Percentiles rank a stretch among this genome's conserved stretches.
Conservation (phyloP, 1,140 invertebrate species). For the Heliothis virescens region DNA sequence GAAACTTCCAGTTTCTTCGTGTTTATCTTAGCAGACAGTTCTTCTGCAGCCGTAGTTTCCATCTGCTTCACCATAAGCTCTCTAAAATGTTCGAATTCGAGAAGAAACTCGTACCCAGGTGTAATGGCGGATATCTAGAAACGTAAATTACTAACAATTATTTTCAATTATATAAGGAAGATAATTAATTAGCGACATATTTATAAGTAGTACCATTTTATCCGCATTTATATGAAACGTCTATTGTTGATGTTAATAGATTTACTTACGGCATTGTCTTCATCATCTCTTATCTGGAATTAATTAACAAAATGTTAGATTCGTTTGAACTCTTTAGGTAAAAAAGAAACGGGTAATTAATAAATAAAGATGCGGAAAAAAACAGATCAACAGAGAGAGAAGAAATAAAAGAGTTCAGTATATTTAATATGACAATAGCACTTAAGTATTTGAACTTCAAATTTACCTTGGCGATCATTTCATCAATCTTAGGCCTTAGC, state of each 20-base stretch:
- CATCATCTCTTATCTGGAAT: constrained; percentile 25
- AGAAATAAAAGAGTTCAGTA: neutral
- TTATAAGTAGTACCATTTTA: neutral
- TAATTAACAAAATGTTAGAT: neutral
- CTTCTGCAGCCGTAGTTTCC: constrained; percentile 74
- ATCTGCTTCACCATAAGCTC: constrained; percentile 76
- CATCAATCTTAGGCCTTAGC: constrained; percentile 68
- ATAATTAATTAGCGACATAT: no score
- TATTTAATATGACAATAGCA: no score
- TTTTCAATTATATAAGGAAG: no score
- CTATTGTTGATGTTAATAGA: neutral
- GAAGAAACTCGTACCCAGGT: constrained; percentile 66
- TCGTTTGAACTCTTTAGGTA: neutral
- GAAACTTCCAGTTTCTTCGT: constrained; percentile 73
- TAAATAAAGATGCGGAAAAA: no score
- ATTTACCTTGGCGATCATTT: constrained; percentile 71
- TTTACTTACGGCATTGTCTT: constrained; percentile 7
- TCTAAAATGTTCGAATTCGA: constrained; percentile 72
- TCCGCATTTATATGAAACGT: no score
- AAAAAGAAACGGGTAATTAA: no score
- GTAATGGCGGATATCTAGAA: constrained; percentile 39
- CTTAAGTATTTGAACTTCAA: neutral
- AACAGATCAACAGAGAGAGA: neutral
- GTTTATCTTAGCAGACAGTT: constrained; percentile 68
- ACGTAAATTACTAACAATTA: neutral